phyloP scores from a whole-genome alignment of 2,888 invertebrate genomes.

The Rhogogaster chlorosoma region DNA sequence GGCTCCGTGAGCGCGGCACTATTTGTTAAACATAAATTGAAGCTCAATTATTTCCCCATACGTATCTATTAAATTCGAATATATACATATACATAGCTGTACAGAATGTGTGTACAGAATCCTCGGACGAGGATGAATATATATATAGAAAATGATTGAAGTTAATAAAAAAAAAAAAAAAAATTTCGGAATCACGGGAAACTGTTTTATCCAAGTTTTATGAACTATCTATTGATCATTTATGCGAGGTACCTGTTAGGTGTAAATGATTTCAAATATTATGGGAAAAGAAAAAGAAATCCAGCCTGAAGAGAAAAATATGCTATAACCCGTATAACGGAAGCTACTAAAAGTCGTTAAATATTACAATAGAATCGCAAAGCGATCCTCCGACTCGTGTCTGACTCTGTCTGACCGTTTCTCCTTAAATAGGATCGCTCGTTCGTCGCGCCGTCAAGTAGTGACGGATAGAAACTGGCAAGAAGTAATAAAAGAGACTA shows the following conservation, averaged over 20 bases:
- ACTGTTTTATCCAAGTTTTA: background rate
- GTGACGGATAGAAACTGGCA: background rate
- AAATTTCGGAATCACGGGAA: no score
- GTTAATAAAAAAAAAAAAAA: no score
- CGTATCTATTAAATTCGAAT: background rate
- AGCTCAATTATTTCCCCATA: slow-evolving; percentile 16
- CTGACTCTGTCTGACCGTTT: slow-evolving; percentile 25
- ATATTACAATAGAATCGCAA: slow-evolving; percentile 5
- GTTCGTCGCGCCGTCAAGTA: background rate
- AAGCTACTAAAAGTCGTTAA: slow-evolving; percentile 30
- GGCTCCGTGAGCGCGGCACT: background rate
- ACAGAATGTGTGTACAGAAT: no score
- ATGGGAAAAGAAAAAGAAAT: background rate
- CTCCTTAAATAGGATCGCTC: background rate
- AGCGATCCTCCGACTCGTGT: background rate
- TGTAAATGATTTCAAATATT: background rate
- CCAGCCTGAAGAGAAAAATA: background rate
- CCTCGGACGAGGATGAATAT: no score
- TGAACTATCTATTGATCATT: background rate
- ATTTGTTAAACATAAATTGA: background rate
- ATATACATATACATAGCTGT: background rate
- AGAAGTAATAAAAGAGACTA: background rate
- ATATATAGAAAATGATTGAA: no score
- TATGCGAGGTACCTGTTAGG: background rate
- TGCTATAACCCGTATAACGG: slow-evolving; percentile 2